Evolutionary conservation across 2,888 invertebrate genomes (phyloP).

Genomic region (Lumbricus terrestris): DNA sequence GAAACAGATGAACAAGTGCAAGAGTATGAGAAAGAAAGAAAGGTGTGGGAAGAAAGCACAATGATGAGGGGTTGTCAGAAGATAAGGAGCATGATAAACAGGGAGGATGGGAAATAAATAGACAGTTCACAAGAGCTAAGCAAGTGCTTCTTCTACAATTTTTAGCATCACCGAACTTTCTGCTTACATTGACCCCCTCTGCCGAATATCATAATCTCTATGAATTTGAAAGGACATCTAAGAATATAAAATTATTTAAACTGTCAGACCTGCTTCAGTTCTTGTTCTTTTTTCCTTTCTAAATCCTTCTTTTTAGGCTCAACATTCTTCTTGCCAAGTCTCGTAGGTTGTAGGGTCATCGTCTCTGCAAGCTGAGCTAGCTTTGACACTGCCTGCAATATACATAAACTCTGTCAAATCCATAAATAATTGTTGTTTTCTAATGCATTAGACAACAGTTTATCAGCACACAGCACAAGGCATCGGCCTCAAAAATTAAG

Average conservation of each 20-base stretch:
- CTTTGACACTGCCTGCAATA: not conserved
- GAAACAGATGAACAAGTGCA: not conserved
- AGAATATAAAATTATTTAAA: too few relatives aligned
- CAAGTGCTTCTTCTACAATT: not conserved
- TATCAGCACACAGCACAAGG: not conserved
- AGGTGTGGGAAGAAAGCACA: not conserved
- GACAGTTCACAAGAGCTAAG: not conserved
- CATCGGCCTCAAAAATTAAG: not conserved
- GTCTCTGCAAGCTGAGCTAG: not conserved
- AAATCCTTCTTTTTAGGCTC: constrained; percentile 8
- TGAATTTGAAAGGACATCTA: not conserved
- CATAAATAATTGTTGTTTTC: not conserved
- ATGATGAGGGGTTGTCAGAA: not conserved
- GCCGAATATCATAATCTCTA: not conserved
- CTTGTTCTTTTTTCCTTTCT: constrained; percentile 10
- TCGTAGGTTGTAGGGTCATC: not conserved
- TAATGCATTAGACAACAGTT: not conserved
- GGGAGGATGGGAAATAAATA: not conserved
- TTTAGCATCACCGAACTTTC: not conserved
- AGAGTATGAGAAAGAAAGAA: not conserved
- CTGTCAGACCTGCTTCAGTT: not conserved
- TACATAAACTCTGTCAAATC: not conserved
- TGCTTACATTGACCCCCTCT: not conserved
- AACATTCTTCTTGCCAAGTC: not conserved
- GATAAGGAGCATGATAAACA: not conserved